These are phyloP conservation scores for Artibeus jamaicensis DNA, from an alignment of 2,797 vertebrate species.

Conservation along the genomic window DNA sequence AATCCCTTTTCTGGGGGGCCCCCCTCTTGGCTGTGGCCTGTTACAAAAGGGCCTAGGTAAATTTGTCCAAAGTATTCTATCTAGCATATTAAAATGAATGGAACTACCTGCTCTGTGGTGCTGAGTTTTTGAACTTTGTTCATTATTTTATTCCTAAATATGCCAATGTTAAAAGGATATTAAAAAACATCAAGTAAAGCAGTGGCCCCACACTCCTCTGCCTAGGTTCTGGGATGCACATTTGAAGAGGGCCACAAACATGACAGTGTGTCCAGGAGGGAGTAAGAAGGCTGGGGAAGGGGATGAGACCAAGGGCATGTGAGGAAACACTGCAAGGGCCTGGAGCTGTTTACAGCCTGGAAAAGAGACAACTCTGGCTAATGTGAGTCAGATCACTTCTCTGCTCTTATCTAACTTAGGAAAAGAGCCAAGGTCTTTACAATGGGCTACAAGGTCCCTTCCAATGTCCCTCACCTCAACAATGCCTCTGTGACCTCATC, in stretches of 20 bases:
- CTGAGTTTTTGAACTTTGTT: not conserved
- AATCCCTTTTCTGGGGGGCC: too few relatives aligned
- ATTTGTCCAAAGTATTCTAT: not conserved
- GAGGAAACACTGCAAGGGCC: not conserved
- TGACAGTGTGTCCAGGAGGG: not conserved
- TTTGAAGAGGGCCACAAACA: not conserved
- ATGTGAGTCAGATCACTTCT: not conserved
- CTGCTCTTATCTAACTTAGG: not conserved
- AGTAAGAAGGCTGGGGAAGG: not conserved
- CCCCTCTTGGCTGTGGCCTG: too few relatives aligned
- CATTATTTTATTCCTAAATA: not conserved
- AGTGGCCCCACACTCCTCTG: not conserved
- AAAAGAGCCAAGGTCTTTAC: not conserved
- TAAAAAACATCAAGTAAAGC: not conserved
- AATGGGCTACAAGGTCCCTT: not conserved
- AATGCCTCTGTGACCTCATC: not conserved
- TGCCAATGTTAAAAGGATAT: not conserved
- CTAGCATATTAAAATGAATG: not conserved
- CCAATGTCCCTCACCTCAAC: not conserved
- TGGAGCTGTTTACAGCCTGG: not conserved
- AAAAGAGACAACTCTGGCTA: not conserved
- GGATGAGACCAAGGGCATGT: not conserved
- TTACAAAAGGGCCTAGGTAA: not conserved
- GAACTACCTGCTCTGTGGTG: not conserved
- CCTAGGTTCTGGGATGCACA: not conserved